Evolutionary conservation across 2,888 invertebrate species (phyloP).

Genomic region (Agonopterix arenella): DNA sequence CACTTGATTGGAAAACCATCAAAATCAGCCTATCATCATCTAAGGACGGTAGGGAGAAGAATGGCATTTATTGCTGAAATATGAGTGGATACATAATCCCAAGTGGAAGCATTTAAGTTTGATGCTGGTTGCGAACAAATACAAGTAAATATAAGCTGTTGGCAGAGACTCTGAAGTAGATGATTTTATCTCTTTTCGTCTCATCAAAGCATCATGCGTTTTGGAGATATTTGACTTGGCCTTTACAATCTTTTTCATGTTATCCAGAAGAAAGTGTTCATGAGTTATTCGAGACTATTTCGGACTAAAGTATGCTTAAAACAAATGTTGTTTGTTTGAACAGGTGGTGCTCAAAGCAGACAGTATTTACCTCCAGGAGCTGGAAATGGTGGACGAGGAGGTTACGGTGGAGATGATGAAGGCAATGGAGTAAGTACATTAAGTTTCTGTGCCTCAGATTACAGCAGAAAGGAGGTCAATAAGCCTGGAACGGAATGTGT

Average conservation of each 20-base stretch:
- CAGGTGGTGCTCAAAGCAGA: conserved; percentile 45
- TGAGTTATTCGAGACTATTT: background rate
- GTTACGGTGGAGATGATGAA: conserved; percentile 41
- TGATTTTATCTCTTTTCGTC: too few species aligned
- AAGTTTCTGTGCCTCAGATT: background rate
- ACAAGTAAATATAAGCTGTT: background rate
- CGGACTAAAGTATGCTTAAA: background rate
- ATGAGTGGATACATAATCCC: too few species aligned
- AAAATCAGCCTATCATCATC: too few species aligned
- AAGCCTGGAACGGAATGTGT: background rate
- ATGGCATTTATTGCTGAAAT: too few species aligned
- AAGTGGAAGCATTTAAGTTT: too few species aligned
- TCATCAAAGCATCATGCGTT: too few species aligned
- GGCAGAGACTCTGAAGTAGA: too few species aligned
- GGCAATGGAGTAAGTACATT: conserved; percentile 40
- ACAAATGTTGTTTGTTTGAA: background rate
- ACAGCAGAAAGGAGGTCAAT: too few species aligned
- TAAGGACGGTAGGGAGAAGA: too few species aligned
- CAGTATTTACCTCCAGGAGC: conserved; percentile 56
- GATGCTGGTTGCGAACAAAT: too few species aligned
- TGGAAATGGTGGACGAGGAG: conserved; percentile 22
- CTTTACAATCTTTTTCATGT: background rate
- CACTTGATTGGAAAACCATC: too few species aligned
- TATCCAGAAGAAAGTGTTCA: background rate
- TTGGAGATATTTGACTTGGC: too few species aligned